Evolutionary conservation across 1,140 invertebrate species (phyloP).

Genomic region (Euwallacea fornicatus): DNA sequence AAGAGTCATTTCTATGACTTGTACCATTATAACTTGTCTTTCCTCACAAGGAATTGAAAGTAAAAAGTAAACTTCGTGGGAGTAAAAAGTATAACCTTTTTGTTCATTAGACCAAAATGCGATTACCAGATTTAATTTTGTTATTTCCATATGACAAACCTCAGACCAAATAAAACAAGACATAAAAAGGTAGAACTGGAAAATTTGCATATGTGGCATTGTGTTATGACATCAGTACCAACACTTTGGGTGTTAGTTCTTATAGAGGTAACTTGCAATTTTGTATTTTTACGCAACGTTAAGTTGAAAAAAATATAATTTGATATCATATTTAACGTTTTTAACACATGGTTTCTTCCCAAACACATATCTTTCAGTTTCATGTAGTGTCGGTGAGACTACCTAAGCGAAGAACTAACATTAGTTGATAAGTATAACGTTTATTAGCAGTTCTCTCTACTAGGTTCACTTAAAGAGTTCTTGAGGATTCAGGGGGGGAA

Average conservation of each 20-base stretch:
- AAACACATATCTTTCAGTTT: too few species aligned
- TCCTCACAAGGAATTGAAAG: neutral
- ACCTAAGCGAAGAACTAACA: too few species aligned
- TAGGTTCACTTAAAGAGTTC: conserved; percentile 14
- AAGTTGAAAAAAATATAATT: too few species aligned
- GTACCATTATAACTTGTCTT: too few species aligned
- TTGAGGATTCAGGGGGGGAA: conserved; percentile 19
- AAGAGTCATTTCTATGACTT: too few species aligned
- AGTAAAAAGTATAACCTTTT: neutral
- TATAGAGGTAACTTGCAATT: too few species aligned
- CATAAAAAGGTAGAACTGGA: neutral
- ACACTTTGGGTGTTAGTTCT: neutral
- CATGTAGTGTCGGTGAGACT: too few species aligned
- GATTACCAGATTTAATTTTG: conserved; percentile 1
- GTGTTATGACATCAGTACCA: conserved; percentile 7
- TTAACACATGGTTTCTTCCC: too few species aligned
- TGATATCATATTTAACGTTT: too few species aligned
- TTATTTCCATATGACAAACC: conserved; percentile 6
- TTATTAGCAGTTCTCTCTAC: conserved; percentile 1
- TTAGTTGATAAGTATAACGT: too few species aligned
- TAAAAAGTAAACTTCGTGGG: neutral
- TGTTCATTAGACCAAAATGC: conserved; percentile 6
- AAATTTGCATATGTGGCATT: conserved; percentile 1
- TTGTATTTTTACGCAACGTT: too few species aligned
- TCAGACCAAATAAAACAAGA: neutral